Conservation (phyloP, 1,140 invertebrate species). For the Monochamus saltuarius region DNA sequence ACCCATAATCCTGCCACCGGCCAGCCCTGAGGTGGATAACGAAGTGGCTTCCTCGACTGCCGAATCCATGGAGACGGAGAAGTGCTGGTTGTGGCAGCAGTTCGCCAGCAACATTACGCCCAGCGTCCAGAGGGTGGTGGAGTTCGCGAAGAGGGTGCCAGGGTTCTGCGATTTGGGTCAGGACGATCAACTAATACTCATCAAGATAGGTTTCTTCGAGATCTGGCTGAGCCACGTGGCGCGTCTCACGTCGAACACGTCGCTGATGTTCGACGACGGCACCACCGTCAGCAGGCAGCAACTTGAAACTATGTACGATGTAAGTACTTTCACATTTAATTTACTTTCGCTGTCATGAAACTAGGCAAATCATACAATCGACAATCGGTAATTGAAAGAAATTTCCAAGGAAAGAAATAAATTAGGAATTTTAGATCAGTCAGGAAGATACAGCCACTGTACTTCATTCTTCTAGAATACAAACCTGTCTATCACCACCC, state of each 20-base stretch:
- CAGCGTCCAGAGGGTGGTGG: constrained; percentile 87
- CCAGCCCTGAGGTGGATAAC: constrained; percentile 42
- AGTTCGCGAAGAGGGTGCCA: constrained; percentile 90
- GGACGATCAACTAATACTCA: constrained; percentile 91
- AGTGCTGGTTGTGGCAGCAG: constrained; percentile 74
- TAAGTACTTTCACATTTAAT: too few species aligned
- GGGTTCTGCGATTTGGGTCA: constrained; percentile 85
- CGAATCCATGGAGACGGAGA: constrained; percentile 66
- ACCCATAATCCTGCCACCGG: constrained; percentile 66
- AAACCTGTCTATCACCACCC: too few species aligned
- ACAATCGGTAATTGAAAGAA: too few species aligned
- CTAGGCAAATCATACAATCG: too few species aligned
- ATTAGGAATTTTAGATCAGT: too few species aligned
- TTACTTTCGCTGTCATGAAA: too few species aligned
- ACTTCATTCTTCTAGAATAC: too few species aligned
- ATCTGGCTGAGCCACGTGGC: constrained; percentile 90
- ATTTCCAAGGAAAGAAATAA: too few species aligned
- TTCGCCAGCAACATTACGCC: constrained; percentile 78
- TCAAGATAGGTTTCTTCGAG: constrained; percentile 96
- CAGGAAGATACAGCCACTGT: too few species aligned
- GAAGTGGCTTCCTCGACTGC: constrained; percentile 67
- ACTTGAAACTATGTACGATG: constrained; percentile 91
- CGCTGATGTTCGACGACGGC: constrained; percentile 91
- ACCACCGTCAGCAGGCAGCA: constrained; percentile 82
- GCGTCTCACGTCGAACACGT: constrained; percentile 76